phyloP scores from a whole-genome alignment of 2,888 invertebrate genomes.

The Ophion ventricosus region DNA sequence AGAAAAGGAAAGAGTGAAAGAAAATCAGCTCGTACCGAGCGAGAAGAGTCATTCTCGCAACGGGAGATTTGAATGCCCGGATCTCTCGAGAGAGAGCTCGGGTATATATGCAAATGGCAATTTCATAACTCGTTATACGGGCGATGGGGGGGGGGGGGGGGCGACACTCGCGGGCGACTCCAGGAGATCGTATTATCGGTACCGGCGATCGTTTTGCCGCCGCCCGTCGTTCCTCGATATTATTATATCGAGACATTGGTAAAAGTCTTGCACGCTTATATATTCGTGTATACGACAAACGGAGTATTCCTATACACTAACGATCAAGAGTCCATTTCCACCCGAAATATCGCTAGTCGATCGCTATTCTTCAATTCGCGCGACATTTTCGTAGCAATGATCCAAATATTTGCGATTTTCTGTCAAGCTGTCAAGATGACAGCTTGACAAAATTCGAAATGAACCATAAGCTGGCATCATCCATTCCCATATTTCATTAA shows the following conservation, averaged over 20 bases:
- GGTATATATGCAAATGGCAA: slow-evolving; percentile 76
- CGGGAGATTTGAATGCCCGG: slow-evolving; percentile 60
- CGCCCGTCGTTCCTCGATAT: slow-evolving; percentile 57
- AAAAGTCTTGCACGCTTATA: slow-evolving; percentile 21
- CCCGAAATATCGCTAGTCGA: not conserved
- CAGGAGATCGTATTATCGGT: slow-evolving; percentile 53
- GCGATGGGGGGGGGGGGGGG: slow-evolving; percentile 16
- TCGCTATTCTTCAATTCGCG: slow-evolving; percentile 3
- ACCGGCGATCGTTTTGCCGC: slow-evolving; percentile 53
- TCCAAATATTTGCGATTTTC: slow-evolving; percentile 7
- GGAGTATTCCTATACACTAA: not conserved
- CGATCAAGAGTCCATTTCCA: slow-evolving; percentile 12
- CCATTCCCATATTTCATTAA: no score
- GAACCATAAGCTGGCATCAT: no score
- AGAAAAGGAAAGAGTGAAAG: slow-evolving; percentile 37
- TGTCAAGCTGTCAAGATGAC: not conserved
- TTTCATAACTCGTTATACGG: slow-evolving; percentile 77
- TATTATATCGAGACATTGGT: slow-evolving; percentile 53
- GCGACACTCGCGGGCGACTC: slow-evolving; percentile 56
- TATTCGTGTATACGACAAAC: not conserved
- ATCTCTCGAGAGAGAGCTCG: slow-evolving; percentile 39
- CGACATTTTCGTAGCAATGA: not conserved
- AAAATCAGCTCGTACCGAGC: slow-evolving; percentile 48
- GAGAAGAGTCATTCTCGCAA: slow-evolving; percentile 60
- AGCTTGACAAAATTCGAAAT: no score